Percentiles rank a stretch among this genome's conserved stretches.
phyloP scores from a whole-genome alignment of 2,113 vertebrate genomes.

The Elachura formosa region DNA sequence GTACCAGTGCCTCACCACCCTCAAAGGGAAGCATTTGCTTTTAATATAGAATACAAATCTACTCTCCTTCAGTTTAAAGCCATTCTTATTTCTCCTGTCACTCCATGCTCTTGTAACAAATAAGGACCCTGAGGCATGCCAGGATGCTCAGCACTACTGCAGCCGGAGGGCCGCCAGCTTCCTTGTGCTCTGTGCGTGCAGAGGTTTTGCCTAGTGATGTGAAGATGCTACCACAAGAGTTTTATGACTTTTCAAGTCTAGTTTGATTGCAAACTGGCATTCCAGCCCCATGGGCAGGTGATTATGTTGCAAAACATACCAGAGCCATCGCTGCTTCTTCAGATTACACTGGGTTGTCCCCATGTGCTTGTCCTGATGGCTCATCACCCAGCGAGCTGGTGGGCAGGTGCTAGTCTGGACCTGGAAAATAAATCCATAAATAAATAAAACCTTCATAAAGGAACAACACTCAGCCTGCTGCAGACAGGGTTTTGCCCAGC shows the following conservation, averaged over 20 bases:
- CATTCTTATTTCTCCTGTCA: background rate
- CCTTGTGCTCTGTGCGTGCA: rapidly evolving
- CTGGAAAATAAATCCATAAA: background rate
- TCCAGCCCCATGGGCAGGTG: background rate
- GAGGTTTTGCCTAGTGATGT: background rate
- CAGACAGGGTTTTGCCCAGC: background rate
- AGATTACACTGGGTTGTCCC: background rate
- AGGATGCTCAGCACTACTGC: background rate
- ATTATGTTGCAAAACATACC: rapidly evolving
- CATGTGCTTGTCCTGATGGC: rapidly evolving
- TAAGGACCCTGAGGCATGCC: rapidly evolving
- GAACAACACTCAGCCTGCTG: background rate
- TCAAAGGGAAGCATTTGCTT: background rate
- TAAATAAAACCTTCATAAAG: background rate
- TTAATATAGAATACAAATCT: background rate
- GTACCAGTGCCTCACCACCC: background rate
- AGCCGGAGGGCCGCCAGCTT: background rate
- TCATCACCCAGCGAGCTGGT: background rate
- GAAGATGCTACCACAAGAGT: background rate
- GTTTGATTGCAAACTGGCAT: background rate
- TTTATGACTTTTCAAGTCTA: background rate
- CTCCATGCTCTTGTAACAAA: background rate
- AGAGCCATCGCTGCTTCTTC: background rate
- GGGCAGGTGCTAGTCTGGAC: background rate
- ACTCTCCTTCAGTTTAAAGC: background rate